A percentile compares a stretch with the other conserved stretches of the same genome.
These are phyloP conservation scores for Bradynema listronoti DNA, from an alignment of 1,140 invertebrate species.

Conservation along the genomic window DNA sequence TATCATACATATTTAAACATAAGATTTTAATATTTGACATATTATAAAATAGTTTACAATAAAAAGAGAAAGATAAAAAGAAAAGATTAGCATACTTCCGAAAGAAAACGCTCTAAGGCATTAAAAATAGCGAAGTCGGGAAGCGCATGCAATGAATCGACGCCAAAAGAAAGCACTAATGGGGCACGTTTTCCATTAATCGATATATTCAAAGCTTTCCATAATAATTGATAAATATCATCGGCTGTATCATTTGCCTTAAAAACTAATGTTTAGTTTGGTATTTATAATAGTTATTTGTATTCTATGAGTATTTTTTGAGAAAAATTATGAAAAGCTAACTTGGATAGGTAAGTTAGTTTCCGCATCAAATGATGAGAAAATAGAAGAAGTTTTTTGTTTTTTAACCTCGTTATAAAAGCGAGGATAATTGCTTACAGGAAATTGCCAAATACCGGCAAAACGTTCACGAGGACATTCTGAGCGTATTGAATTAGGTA, in stretches of 20 bases:
- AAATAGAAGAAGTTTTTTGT: background rate
- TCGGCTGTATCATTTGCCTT: constrained; percentile 3
- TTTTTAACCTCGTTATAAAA: background rate
- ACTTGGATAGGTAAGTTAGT: constrained; percentile 16
- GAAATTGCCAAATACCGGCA: constrained; percentile 40
- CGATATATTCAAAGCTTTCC: constrained; percentile 21
- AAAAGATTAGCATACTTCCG: constrained; percentile 27
- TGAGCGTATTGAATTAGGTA: too few relatives aligned
- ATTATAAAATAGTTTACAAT: too few relatives aligned
- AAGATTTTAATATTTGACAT: too few relatives aligned
- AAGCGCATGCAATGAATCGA: constrained; percentile 36
- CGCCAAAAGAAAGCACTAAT: constrained; percentile 38
- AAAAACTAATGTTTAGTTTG: too few relatives aligned
- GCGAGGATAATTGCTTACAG: constrained; percentile 16
- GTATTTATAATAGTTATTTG: too few relatives aligned
- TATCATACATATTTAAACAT: constrained; percentile 8
- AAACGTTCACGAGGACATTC: constrained; percentile 33
- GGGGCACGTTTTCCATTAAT: constrained; percentile 38
- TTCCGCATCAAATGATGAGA: constrained; percentile 10
- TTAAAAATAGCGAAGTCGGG: constrained; percentile 34
- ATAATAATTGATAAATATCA: constrained; percentile 18
- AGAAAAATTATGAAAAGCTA: background rate
- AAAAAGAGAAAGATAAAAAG: constrained; percentile 5
- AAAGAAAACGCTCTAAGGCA: constrained; percentile 40
- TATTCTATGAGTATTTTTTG: too few relatives aligned